These are phyloP conservation scores for Nasua narica DNA, from an alignment of 2,797 vertebrate genomes.

Conservation along the genomic window DNA sequence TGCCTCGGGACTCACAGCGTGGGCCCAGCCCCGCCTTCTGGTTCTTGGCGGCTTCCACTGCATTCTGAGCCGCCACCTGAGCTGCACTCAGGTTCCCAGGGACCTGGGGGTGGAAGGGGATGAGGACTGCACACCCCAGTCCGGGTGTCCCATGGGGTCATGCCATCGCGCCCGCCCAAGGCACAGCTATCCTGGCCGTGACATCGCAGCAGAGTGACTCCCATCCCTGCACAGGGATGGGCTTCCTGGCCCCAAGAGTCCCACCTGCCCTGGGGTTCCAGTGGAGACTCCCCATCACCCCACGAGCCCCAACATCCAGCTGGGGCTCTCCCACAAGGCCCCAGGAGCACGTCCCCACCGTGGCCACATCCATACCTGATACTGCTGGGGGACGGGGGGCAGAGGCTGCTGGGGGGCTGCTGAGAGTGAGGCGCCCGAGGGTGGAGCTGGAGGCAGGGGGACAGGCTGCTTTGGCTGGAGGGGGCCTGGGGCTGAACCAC, in stretches of 20 bases:
- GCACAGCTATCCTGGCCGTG: neutral
- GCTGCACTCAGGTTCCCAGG: conserved; percentile 84
- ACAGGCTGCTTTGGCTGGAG: conserved; percentile 88
- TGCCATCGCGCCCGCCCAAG: rapidly evolving
- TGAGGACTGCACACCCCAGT: neutral
- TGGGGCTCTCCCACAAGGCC: neutral
- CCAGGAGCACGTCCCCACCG: rapidly evolving
- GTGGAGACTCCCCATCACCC: too few species aligned
- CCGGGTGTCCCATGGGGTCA: neutral
- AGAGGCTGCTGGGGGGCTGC: conserved; percentile 74
- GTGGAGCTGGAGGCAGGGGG: conserved; percentile 81
- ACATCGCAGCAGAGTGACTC: rapidly evolving
- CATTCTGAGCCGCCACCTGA: conserved; percentile 90
- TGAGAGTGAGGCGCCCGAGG: conserved; percentile 55
- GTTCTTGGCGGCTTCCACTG: conserved; percentile 89
- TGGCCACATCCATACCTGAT: conserved; percentile 69
- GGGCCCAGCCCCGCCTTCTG: conserved; percentile 85
- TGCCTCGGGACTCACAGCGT: conserved; percentile 85
- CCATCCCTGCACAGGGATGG: rapidly evolving
- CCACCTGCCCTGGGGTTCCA: neutral
- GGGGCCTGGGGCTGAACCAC: conserved; percentile 74
- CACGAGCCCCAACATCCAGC: neutral
- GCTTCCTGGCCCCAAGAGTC: neutral
- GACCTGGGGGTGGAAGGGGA: conserved; percentile 33
- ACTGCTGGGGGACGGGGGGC: conserved; percentile 81